These are phyloP conservation scores for Melanophora roralis DNA, from an alignment of 2,888 invertebrate genomes.

Conservation along the genomic window DNA sequence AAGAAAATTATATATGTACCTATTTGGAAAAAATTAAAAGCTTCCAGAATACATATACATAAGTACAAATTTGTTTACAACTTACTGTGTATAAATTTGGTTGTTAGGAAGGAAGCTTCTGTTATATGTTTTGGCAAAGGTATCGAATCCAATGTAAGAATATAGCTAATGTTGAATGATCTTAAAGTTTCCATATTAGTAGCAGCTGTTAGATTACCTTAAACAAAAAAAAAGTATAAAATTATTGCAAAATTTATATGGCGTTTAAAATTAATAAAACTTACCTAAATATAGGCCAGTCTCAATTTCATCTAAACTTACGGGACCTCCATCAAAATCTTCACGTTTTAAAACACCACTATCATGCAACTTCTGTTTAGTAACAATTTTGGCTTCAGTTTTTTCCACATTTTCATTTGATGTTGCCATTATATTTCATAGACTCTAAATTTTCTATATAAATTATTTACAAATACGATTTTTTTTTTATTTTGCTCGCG, in stretches of 20 bases:
- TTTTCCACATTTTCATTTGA: conserved; percentile 6
- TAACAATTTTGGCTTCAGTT: conserved; percentile 2
- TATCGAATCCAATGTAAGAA: conserved; percentile 90
- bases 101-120: conserved; percentile 82
- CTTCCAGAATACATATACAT: no score
- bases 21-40: no score
- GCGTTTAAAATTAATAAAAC: background rate
- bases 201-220: conserved; percentile 89
- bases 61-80: conserved; percentile 31
- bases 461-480: background rate
- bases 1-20: background rate
- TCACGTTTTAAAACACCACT: conserved; percentile 70
- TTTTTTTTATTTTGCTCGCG: background rate
- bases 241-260: background rate
- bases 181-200: conserved; percentile 84
- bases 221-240: conserved; percentile 48
- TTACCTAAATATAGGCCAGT: conserved; percentile 74
- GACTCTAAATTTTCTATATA: background rate
- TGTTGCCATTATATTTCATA: conserved; percentile 21
- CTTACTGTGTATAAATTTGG: conserved; percentile 86
- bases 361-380: conserved; percentile 56
- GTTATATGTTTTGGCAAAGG: conserved; percentile 87
- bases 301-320: conserved; percentile 76
- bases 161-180: conserved; percentile 83
- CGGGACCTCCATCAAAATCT: conserved; percentile 77